Evolutionary conservation across 2,113 vertebrate species (phyloP).

Genomic region (Sapayoa aenigma): DNA sequence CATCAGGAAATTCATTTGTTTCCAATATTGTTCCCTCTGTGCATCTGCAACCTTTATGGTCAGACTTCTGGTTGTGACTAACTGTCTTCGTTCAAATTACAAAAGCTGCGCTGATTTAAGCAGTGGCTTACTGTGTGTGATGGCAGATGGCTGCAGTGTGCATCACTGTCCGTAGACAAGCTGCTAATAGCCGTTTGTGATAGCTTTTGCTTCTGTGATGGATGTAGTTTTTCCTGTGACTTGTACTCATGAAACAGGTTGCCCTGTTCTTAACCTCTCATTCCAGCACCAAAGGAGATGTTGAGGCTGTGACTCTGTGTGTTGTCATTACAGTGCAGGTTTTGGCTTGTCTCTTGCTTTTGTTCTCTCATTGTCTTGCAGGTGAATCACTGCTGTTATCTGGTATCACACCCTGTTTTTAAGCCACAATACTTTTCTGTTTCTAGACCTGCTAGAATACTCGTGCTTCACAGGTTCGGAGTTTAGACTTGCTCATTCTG

Average conservation of each 20-base stretch:
- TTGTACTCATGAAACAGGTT: not conserved
- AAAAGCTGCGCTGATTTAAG: not conserved
- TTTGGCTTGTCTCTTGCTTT: constrained; percentile 47
- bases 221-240: not conserved
- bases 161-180: not conserved
- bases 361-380: constrained; percentile 35
- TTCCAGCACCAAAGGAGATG: not conserved
- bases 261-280: constrained; percentile 56
- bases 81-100: not conserved
- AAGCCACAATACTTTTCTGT: constrained; percentile 19
- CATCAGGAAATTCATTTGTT: not conserved
- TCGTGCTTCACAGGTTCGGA: not conserved
- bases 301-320: constrained; percentile 20
- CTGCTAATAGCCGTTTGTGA: not conserved
- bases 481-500: not conserved
- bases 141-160: not conserved
- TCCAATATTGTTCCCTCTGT: not conserved
- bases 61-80: not conserved
- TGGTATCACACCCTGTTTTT: constrained; percentile 59
- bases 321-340: constrained; percentile 44
- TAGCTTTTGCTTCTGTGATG: not conserved
- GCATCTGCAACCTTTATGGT: not conserved
- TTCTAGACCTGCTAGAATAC: not conserved
- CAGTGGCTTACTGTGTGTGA: not conserved
- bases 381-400: constrained; percentile 60